These are phyloP conservation scores for Aleiodes alternator DNA, from an alignment of 2,888 invertebrate species.

Conservation along the genomic window DNA sequence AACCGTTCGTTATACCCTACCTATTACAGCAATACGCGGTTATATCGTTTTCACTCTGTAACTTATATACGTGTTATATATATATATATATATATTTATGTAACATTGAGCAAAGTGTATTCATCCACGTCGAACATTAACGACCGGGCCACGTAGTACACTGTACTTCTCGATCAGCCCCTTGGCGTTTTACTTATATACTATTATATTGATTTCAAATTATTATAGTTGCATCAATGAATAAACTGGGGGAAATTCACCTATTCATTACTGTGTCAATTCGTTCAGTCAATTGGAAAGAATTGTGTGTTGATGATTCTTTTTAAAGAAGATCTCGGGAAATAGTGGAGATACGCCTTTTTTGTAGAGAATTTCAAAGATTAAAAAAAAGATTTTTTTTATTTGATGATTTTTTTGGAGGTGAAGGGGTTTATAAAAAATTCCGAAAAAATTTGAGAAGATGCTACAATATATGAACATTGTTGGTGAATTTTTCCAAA, in stretches of 20 bases:
- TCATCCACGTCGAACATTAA: constrained; percentile 31
- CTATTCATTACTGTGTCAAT: neutral
- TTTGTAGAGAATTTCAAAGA: too few species aligned
- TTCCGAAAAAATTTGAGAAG: too few species aligned
- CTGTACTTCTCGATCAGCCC: constrained; percentile 18
- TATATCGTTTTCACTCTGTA: constrained; percentile 20
- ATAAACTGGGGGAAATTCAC: neutral
- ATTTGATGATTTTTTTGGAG: too few species aligned
- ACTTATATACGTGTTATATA: constrained; percentile 2
- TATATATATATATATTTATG: neutral
- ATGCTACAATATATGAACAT: too few species aligned
- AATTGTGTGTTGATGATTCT: too few species aligned
- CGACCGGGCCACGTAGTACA: constrained; percentile 28
- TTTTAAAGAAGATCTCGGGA: too few species aligned
- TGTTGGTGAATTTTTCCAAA: too few species aligned
- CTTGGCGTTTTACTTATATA: constrained; percentile 5
- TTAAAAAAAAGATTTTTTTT: too few species aligned
- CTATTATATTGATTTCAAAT: constrained; percentile 23
- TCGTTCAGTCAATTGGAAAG: constrained; percentile 21
- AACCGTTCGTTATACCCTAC: constrained; percentile 31
- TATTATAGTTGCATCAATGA: constrained; percentile 14
- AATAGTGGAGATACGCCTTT: too few species aligned
- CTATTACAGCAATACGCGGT: constrained; percentile 25
- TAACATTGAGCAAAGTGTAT: constrained; percentile 30
- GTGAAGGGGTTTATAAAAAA: too few species aligned